phyloP scores from a whole-genome alignment of 2,888 invertebrate genomes.

The Cheilosia urbana region DNA sequence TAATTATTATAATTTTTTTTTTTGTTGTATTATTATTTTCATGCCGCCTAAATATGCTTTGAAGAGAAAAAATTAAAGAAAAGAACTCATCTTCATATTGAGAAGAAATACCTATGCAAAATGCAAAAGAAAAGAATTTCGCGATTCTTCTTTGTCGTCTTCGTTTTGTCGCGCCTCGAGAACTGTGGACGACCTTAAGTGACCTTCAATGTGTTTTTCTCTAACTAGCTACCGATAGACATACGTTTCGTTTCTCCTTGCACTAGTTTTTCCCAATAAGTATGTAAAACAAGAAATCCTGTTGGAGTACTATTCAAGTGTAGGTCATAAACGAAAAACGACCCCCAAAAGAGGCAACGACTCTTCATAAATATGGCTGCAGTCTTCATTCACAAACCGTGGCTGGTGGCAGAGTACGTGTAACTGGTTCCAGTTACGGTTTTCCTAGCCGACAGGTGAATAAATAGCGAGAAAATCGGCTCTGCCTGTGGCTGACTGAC shows the following conservation, averaged over 20 bases:
- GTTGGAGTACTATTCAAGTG: slow-evolving; percentile 10
- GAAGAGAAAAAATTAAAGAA: slow-evolving; percentile 30
- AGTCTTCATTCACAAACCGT: slow-evolving; percentile 12
- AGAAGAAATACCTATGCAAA: slow-evolving; percentile 31
- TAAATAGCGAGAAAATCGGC: background rate
- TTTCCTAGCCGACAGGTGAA: slow-evolving; percentile 9
- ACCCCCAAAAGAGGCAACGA: background rate
- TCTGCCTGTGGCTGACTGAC: background rate
- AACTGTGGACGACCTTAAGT: slow-evolving; percentile 76
- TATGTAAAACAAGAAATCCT: slow-evolving; percentile 47
- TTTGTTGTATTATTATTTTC: slow-evolving; percentile 25
- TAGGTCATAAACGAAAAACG: background rate
- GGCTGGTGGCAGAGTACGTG: background rate
- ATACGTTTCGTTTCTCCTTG: slow-evolving; percentile 17
- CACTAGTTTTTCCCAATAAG: slow-evolving; percentile 45
- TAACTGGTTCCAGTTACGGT: slow-evolving; percentile 21
- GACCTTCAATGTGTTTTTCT: slow-evolving; percentile 77
- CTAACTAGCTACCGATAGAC: slow-evolving; percentile 26
- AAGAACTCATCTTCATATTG: slow-evolving; percentile 25
- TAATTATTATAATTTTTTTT: background rate
- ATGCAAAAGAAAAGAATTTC: slow-evolving; percentile 51
- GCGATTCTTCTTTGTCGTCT: slow-evolving; percentile 51
- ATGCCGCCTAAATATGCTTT: slow-evolving; percentile 64
- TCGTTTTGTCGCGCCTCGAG: slow-evolving; percentile 46
- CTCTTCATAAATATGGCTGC: too few relatives aligned